phyloP scores from a whole-genome alignment of 2,113 vertebrate species.

The Pygoscelis antarcticus region DNA sequence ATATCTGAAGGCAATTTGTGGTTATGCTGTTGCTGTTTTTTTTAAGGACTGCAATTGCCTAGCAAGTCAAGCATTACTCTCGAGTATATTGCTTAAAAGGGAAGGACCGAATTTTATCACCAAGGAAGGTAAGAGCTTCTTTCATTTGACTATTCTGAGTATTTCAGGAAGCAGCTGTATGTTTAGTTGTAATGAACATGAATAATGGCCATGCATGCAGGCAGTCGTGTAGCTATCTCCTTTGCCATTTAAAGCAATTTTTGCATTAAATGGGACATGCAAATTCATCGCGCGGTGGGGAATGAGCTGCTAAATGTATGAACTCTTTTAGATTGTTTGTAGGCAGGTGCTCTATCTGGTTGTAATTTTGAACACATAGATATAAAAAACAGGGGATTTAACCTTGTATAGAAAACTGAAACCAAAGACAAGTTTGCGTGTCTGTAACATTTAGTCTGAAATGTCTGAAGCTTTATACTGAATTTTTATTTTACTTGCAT shows the following conservation, averaged over 20 bases:
- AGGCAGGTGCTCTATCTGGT: not conserved
- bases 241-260: conserved; percentile 24
- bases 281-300: not conserved
- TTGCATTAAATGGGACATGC: conserved; percentile 30
- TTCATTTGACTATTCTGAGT: not conserved
- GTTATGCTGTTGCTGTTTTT: not conserved
- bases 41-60: conserved; percentile 88
- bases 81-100: conserved; percentile 85
- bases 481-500: conserved; percentile 22
- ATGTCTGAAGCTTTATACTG: not conserved
- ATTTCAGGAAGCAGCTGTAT: not conserved
- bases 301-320: not conserved
- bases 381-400: not conserved
- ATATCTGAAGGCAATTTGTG: not conserved
- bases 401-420: not conserved
- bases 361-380: not conserved
- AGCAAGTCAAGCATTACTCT: conserved; percentile 89
- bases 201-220: not conserved
- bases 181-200: not conserved
- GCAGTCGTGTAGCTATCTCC: conserved; percentile 12
- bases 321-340: not conserved
- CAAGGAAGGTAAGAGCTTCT: conserved; percentile 83
- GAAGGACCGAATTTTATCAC: conserved; percentile 90
- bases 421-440: not conserved
- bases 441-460: not conserved